Evolutionary conservation across 2,113 vertebrate species (phyloP).

Genomic region (Scomber japonicus): DNA sequence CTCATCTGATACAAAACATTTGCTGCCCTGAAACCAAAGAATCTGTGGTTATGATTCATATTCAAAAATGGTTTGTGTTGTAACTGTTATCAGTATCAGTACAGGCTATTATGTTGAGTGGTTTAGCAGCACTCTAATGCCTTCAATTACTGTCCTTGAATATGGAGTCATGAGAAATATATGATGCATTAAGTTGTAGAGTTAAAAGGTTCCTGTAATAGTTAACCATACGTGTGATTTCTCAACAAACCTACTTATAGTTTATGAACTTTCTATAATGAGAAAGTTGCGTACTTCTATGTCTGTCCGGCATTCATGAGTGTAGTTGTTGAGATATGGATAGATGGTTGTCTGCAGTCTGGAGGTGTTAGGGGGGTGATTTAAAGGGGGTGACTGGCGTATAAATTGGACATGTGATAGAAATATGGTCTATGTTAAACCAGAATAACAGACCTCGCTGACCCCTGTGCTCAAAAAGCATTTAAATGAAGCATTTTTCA

Average conservation of each 20-base stretch:
- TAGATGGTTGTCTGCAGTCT: neutral
- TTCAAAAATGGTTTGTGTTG: neutral
- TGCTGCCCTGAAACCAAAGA: neutral
- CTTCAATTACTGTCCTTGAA: constrained; percentile 36
- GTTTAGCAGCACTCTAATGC: constrained; percentile 32
- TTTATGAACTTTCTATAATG: neutral
- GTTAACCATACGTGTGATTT: constrained; percentile 11
- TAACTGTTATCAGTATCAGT: constrained; percentile 22
- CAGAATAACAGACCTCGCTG: constrained; percentile 8
- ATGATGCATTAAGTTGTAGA: constrained; percentile 22
- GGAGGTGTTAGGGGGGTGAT: neutral
- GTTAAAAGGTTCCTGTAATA: constrained; percentile 18
- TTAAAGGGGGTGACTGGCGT: neutral
- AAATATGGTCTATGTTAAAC: constrained; percentile 7
- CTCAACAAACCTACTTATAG: neutral
- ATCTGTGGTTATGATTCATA: neutral
- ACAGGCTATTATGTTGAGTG: constrained; percentile 38
- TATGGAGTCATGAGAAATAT: constrained; percentile 8
- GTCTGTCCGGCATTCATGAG: neutral
- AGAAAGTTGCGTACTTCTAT: neutral
- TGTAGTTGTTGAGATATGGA: neutral
- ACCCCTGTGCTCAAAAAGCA: neutral
- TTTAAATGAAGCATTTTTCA: neutral
- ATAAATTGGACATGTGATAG: constrained; percentile 23
- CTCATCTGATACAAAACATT: neutral